A percentile compares a stretch with the other conserved stretches of the same genome.
phyloP scores from a whole-genome alignment of 2,113 vertebrate species.

The Cygnus atratus region DNA sequence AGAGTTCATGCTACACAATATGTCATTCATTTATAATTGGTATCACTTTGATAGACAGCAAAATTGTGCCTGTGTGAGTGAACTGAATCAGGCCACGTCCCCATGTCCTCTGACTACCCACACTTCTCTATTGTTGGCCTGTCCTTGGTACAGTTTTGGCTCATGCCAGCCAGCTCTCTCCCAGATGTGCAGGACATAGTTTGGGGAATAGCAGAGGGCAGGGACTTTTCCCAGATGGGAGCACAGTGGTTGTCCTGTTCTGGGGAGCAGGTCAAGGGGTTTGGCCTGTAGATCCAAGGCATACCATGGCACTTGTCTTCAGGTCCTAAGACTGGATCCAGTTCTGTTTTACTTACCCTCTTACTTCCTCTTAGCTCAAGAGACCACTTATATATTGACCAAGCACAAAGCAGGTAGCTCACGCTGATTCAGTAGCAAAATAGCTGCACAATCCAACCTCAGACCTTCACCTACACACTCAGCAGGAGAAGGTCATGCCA shows the following conservation, averaged over 20 bases:
- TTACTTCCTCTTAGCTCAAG: too few relatives aligned
- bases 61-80: not conserved
- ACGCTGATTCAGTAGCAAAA: not conserved
- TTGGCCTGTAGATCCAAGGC: not conserved
- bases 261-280: not conserved
- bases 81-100: not conserved
- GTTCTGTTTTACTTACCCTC: not conserved
- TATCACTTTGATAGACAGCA: not conserved
- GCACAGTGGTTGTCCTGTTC: not conserved
- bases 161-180: not conserved
- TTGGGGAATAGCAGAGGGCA: not conserved
- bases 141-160: not conserved
- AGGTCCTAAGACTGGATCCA: not conserved
- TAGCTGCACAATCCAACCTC: accelerated
- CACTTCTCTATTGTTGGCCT: not conserved
- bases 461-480: not conserved
- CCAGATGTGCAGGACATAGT: not conserved
- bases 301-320: not conserved
- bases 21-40: not conserved
- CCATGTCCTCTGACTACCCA: not conserved
- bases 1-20: not conserved
- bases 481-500: not conserved
- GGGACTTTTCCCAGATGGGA: not conserved
- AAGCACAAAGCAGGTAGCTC: not conserved
- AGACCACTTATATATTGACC: not conserved